A percentile compares a stretch with the other conserved stretches of the same genome.
phyloP scores from a whole-genome alignment of 2,113 vertebrate genomes.

The Mandrillus leucophaeus region DNA sequence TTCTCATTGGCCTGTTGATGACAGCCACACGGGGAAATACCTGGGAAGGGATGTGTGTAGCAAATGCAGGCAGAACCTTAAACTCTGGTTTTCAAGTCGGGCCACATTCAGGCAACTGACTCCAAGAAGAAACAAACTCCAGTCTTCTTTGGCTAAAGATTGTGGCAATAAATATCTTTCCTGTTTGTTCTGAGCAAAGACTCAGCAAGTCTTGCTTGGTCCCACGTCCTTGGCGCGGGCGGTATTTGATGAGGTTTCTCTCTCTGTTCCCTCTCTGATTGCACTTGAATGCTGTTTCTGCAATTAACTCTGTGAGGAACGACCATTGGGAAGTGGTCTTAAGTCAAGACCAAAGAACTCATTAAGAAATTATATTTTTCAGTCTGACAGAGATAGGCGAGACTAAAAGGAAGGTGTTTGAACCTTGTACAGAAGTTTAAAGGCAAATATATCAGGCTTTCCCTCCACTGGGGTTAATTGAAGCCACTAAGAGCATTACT shows the following conservation, averaged over 20 bases:
- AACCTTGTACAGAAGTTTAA: neutral
- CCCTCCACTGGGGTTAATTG: neutral
- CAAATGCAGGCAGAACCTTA: fast-evolving
- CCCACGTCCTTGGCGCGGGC: neutral
- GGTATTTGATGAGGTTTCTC: neutral
- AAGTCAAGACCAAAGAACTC: neutral
- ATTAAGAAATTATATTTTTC: neutral
- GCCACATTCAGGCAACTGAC: no score
- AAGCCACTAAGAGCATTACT: neutral
- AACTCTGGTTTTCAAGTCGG: neutral
- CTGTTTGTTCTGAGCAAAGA: neutral
- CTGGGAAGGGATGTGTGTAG: neutral
- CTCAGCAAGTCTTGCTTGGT: neutral
- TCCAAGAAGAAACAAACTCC: neutral
- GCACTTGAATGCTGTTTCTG: neutral
- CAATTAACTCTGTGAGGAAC: neutral
- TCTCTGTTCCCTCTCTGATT: fast-evolving
- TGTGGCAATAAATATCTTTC: neutral
- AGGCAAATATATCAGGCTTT: fast-evolving
- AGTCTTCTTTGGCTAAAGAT: neutral
- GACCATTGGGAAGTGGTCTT: neutral
- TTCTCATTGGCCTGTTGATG: neutral
- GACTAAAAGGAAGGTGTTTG: neutral
- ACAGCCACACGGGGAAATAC: no score
- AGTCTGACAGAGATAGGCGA: neutral